phyloP scores from a whole-genome alignment of 1,140 invertebrate species.

The Colletes latitarsis region DNA sequence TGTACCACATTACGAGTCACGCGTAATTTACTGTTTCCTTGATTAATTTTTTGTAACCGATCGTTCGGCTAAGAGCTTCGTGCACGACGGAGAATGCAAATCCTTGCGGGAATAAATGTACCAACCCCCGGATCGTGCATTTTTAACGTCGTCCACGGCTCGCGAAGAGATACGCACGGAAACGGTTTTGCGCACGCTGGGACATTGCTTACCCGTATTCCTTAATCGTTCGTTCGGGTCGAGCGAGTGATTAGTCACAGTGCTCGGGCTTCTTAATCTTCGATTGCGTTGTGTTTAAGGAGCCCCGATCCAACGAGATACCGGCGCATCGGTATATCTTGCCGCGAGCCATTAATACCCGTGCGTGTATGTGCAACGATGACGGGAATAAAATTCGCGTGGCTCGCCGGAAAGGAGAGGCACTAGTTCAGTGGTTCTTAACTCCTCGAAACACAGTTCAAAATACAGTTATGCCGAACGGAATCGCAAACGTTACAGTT shows the following conservation, averaged over 20 bases:
- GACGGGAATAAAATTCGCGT: constrained; percentile 58
- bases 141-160: not conserved
- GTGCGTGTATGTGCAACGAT: constrained; percentile 6
- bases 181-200: not conserved
- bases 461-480: no score
- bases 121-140: not conserved
- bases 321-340: constrained; percentile 11
- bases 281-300: not conserved
- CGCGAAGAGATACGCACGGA: not conserved
- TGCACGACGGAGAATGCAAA: constrained; percentile 19
- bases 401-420: constrained; percentile 49
- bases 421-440: not conserved
- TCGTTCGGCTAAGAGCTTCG: constrained; percentile 32
- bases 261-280: constrained; percentile 23
- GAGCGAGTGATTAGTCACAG: not conserved
- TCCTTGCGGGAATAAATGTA: not conserved
- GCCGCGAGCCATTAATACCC: constrained; percentile 41
- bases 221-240: constrained; percentile 10
- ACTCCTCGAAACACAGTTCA: no score
- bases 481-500: no score
- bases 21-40: constrained; percentile 38
- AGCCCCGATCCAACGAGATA: constrained; percentile 22
- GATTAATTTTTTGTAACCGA: constrained; percentile 24
- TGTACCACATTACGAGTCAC: constrained; percentile 2
- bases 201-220: not conserved